Base-by-base conservation (phyloP, 1,140 invertebrate species). In the Cheumatopsyche charites region DNA sequence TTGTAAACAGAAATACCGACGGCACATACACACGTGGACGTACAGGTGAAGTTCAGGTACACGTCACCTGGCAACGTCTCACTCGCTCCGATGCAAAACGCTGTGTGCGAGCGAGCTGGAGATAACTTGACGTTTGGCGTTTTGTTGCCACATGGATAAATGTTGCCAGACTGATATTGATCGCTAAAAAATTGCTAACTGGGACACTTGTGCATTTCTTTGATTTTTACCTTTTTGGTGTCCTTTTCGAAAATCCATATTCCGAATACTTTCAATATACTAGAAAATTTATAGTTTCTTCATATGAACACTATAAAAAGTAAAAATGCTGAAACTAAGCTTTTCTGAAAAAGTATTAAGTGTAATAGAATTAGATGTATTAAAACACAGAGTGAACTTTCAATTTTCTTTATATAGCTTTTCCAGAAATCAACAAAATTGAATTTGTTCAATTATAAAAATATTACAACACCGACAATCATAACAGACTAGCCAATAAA, bases 31-130 rank as follows among this genome's bases (percentile, higher is more conserved):
- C 25, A 63, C 62, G 62, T 63, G 62, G 55, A 2, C 62, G 15
- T 42, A 49, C 29, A 63, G 62, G 62, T 63, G 42, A 41, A 21
- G 19, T 36, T 36, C 55, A 58, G 55, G 55, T 41, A 63, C 62
- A 63, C 62, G 62, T 63, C 62, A 45, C 36, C 62, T 42, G 29
- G 13, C n/a, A 12, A 11, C 15, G 15, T 63, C 62, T 42, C 42
- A 21, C 36, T 63, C 62, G 17, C 21, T 29, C 61, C 2, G 11
- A 2, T 11, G 29, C 36, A 13, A 9, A 2, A 45, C 9, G n/a
- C n/a, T n/a, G 26, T 6, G 58, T 21, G 15, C n/a, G 62, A 63
- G n/a, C 23, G 62, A 45, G 15, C 41, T 41, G 15, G 29, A 25
- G 25, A 1, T 5, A 21, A 4, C 4, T 49, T 49, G 47, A 49